Evolutionary conservation across 2,797 vertebrate species (phyloP), one percentile per base, ranked within the genome.

Genomic region (Falco rusticolus): DNA sequence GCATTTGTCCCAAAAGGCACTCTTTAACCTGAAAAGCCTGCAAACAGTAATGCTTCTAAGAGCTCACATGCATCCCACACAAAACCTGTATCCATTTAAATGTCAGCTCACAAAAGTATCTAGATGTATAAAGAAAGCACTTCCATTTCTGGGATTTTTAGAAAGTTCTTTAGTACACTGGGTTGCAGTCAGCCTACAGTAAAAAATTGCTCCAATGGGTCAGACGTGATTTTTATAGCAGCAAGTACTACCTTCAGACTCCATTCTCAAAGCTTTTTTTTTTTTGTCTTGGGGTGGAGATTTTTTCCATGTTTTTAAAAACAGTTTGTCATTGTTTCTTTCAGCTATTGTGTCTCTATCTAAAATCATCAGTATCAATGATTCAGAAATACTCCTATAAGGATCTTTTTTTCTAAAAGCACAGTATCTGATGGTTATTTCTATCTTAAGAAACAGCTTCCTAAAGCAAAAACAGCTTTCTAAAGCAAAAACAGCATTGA

Each of bases 151-250:
- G 19, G 20, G 45, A 61, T 63, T 90, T 90, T 96, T 48, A 89
- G 59, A 56, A 89, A 57, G 53, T 82, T 94, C 66, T 89, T 89
- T 70, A 31, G 17, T 31, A 65, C 6, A 6, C 81, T 10, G 51
- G 86, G 37, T 8, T 84, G 43, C 69, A 95, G 85, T 65, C 79
- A 94, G 54, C 78, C 61, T 90, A 64, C 51, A 83, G 43, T 53
- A 72, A 66, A 59, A 96, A 93, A 96, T 51, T 74, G 61, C 53
- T 90, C 56, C 79, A 84, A 4, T 33, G 68, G 83, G 61, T 96
- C 88, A 96, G 57, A 47, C 53, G 65, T 12, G 1, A 71, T 80
- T 96, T 96, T 94, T 75, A 69, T 12, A 89, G 92, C 63, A 89
- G 65, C 19, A 65, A 89, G 11, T 28, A 24, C 29, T 65, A 29